These are phyloP conservation scores for Nysson spinosus DNA, from an alignment of 2,888 invertebrate genomes.

Conservation along the genomic window DNA sequence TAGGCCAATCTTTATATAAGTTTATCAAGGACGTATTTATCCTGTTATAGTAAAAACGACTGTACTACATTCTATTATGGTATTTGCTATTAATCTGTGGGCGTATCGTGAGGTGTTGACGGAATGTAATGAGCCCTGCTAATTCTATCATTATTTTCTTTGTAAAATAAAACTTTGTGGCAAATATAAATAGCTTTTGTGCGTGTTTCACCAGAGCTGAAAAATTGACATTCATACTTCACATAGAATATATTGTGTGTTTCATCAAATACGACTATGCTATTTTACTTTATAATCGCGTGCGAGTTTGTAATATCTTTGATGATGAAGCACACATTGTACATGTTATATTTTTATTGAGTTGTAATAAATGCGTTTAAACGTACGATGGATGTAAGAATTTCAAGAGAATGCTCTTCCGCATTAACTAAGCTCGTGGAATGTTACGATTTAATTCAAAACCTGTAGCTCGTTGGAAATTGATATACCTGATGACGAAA, in stretches of 20 bases:
- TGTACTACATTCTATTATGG: slow-evolving; percentile 9
- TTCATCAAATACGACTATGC: background rate
- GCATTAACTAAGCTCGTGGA: slow-evolving; percentile 27
- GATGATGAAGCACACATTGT: slow-evolving; percentile 22
- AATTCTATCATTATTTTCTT: slow-evolving; percentile 24
- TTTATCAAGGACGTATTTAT: background rate
- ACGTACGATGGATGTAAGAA: slow-evolving; percentile 7
- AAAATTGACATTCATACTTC: slow-evolving; percentile 26
- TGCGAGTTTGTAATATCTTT: slow-evolving; percentile 8
- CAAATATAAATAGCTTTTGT: slow-evolving; percentile 18
- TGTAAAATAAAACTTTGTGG: slow-evolving; percentile 21
- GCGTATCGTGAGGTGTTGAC: slow-evolving; percentile 37
- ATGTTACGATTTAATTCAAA: slow-evolving; percentile 34
- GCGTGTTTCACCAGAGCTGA: background rate
- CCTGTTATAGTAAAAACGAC: slow-evolving; percentile 33
- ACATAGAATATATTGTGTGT: slow-evolving; percentile 15
- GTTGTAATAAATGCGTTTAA: too few species aligned
- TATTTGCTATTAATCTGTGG: slow-evolving; percentile 30
- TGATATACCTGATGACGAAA: slow-evolving; percentile 13
- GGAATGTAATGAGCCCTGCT: slow-evolving; percentile 45
- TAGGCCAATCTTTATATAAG: too few species aligned
- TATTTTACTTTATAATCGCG: background rate
- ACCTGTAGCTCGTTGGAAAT: slow-evolving; percentile 13
- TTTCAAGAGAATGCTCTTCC: slow-evolving; percentile 8
- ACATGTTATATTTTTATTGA: too few species aligned